Conservation (phyloP, 35 echinoderm and acorn worm species). For the Diadema setosum region DNA sequence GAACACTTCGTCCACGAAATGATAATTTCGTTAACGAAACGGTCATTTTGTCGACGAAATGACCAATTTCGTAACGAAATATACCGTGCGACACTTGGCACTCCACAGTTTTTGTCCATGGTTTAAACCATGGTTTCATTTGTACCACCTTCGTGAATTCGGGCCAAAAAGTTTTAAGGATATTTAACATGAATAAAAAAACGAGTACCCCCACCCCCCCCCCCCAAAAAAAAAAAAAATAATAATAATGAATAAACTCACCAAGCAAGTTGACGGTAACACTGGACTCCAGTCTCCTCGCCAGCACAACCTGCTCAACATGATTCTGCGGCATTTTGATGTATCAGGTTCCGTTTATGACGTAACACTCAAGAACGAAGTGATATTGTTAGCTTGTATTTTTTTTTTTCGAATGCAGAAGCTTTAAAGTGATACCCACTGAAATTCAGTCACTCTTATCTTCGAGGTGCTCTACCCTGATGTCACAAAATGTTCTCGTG, state of each 20-base stretch:
- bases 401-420: not conserved
- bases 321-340: not conserved
- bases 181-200: too few relatives aligned
- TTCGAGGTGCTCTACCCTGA: not conserved
- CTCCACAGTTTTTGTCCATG: too few relatives aligned
- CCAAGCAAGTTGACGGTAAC: constrained; percentile 9
- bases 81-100: too few relatives aligned
- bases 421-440: not conserved
- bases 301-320: not conserved
- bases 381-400: not conserved
- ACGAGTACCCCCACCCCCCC: too few relatives aligned
- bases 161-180: too few relatives aligned
- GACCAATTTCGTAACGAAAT: too few relatives aligned
- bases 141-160: too few relatives aligned
- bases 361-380: not conserved
- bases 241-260: not conserved
- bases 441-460: not conserved
- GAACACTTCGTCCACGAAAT: too few relatives aligned
- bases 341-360: not conserved
- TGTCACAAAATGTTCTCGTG: not conserved
- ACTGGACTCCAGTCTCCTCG: not conserved
- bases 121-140: too few relatives aligned
- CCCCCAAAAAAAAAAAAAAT: too few relatives aligned
- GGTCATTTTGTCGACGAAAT: too few relatives aligned
- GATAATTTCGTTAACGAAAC: too few relatives aligned